Percentiles rank a stretch among this genome's conserved stretches.
Evolutionary conservation across 2,797 vertebrate species (phyloP).

Genomic region (Gobio occitaniae): DNA sequence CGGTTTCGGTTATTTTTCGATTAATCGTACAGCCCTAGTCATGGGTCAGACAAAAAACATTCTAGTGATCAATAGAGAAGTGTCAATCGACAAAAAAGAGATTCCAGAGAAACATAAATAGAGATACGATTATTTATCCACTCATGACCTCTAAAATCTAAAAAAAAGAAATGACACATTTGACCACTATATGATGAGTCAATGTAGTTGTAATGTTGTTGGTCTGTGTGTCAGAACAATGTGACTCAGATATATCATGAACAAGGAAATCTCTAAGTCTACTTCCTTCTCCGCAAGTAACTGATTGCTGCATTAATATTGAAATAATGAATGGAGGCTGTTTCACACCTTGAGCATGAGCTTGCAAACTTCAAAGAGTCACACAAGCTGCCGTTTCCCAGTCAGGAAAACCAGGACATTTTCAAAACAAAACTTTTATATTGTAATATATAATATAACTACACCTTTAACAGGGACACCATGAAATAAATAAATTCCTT

Average conservation of each 20-base stretch:
- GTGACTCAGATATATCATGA: background rate
- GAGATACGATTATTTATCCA: background rate
- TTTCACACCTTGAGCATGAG: background rate
- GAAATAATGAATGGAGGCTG: background rate
- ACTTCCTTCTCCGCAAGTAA: background rate
- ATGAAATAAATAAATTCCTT: too few relatives aligned
- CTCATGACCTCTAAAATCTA: background rate
- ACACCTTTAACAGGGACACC: too few relatives aligned
- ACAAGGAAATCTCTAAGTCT: background rate
- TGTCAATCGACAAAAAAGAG: background rate
- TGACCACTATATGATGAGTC: background rate
- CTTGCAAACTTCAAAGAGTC: slow-evolving; percentile 37
- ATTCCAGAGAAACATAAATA: background rate
- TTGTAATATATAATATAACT: background rate
- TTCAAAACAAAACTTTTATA: background rate
- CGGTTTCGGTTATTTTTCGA: too few relatives aligned
- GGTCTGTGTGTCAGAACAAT: background rate
- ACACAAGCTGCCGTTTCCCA: background rate
- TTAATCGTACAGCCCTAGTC: too few relatives aligned
- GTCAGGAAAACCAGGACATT: background rate
- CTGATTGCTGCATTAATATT: slow-evolving; percentile 46
- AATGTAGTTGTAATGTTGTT: background rate
- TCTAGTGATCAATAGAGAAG: background rate
- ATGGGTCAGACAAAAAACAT: background rate
- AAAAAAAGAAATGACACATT: background rate